Conservation (phyloP, 2,888 invertebrate genomes). For the Sinelater perroti region DNA sequence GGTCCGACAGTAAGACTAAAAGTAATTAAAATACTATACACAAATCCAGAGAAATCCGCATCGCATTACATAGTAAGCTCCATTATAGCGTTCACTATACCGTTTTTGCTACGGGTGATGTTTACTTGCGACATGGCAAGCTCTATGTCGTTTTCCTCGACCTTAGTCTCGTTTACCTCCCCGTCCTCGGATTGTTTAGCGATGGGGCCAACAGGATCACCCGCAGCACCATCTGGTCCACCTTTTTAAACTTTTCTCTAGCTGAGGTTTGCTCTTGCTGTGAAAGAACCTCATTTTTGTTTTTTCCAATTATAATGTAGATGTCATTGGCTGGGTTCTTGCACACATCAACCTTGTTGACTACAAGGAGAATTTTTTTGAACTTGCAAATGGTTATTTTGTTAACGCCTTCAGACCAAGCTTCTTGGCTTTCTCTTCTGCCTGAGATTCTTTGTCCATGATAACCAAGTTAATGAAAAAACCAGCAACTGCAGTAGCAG, state of each 20-base stretch:
- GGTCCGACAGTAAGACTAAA: conserved; percentile 8
- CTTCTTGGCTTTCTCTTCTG: conserved; percentile 99
- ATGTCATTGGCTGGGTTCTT: conserved; percentile 99
- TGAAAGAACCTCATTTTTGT: conserved; percentile 99
- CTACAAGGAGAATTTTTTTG: conserved; percentile 98
- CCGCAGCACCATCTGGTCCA: conserved; percentile 72
- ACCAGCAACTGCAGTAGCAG: conserved; percentile 66
- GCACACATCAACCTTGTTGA: conserved; percentile 98
- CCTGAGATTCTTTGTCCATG: conserved; percentile 97
- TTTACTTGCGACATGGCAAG: conserved; percentile 98
- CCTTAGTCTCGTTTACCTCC: conserved; percentile 94
- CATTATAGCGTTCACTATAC: conserved; percentile 99
- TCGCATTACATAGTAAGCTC: conserved; percentile 64
- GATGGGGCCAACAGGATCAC: conserved; percentile 82
- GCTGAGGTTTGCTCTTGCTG: conserved; percentile 96
- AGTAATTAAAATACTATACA: conserved; percentile 9
- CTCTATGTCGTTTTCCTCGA: conserved; percentile 98
- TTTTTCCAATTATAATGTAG: conserved; percentile 99
- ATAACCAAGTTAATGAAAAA: conserved; percentile 83
- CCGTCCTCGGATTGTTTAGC: conserved; percentile 91
- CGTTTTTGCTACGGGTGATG: conserved; percentile 92
- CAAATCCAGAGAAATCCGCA: conserved; percentile 16
- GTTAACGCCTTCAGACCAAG: conserved; percentile 94
- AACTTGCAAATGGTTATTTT: conserved; percentile 98
- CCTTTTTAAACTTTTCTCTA: conserved; percentile 97